Percentiles rank a stretch among this genome's conserved stretches.
Evolutionary conservation across 2,888 invertebrate species (phyloP).

Genomic region (Ormyrus pomaceus): DNA sequence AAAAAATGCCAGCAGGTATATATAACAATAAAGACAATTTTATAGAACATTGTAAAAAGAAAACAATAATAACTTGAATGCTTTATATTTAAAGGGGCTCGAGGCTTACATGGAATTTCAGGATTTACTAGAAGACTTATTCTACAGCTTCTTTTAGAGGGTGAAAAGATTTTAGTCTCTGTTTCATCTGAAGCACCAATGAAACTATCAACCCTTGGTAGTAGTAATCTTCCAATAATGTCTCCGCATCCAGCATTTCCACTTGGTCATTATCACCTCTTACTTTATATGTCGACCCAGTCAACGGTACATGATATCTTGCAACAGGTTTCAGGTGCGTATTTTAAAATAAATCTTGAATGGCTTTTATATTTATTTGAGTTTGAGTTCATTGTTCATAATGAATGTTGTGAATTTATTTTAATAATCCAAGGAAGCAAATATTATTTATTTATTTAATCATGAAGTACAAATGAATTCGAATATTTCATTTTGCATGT

Average conservation of each 20-base stretch:
- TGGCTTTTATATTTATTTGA: too few relatives aligned
- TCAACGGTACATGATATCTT: conserved; percentile 86
- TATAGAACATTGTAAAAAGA: background rate
- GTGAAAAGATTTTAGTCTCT: conserved; percentile 88
- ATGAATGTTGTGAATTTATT: too few relatives aligned
- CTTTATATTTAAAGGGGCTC: conserved; percentile 66
- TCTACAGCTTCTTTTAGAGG: conserved; percentile 89
- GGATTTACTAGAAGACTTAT: conserved; percentile 92
- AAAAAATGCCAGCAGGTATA: conserved; percentile 75
- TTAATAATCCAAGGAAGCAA: too few relatives aligned
- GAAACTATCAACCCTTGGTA: conserved; percentile 66
- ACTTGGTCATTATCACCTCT: conserved; percentile 84
- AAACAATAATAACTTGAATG: background rate
- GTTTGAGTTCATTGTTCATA: too few relatives aligned
- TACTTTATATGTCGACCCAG: conserved; percentile 85
- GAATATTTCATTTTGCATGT: too few relatives aligned
- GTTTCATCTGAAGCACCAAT: conserved; percentile 77
- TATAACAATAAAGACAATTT: background rate
- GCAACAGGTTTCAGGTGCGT: conserved; percentile 77
- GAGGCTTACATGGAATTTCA: conserved; percentile 81
- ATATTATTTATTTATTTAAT: too few relatives aligned
- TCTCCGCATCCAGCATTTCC: conserved; percentile 83
- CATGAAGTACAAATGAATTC: too few relatives aligned
- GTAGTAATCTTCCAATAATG: conserved; percentile 68
- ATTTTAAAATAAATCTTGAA: background rate